Evolutionary conservation across 2,888 invertebrate species (phyloP).

Genomic region (Spatulosminthurus flaviceps): DNA sequence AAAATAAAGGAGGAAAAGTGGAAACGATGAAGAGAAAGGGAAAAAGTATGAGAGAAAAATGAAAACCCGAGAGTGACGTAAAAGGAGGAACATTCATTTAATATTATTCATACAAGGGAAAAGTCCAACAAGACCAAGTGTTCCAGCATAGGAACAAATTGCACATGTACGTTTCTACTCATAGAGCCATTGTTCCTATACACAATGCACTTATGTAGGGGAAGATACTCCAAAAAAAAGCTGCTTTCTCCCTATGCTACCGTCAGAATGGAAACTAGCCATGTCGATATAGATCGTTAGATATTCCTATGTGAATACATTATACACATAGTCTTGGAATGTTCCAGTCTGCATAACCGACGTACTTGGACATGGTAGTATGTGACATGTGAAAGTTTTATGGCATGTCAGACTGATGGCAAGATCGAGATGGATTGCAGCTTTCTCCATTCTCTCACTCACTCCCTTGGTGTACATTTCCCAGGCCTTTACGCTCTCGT

Average conservation of each 20-base stretch:
- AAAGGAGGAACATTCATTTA: neutral
- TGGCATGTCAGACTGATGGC: constrained; percentile 39
- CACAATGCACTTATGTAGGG: too few species aligned
- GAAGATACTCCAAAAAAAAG: too few species aligned
- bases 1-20: neutral
- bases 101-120: constrained; percentile 42
- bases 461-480: constrained; percentile 16
- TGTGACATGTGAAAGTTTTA: constrained; percentile 47
- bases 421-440: constrained; percentile 43
- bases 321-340: too few species aligned
- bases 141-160: constrained; percentile 31
- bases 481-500: constrained; percentile 5
- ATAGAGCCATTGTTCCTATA: too few species aligned
- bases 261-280: too few species aligned
- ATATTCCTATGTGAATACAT: too few species aligned
- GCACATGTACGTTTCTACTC: neutral
- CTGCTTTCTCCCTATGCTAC: too few species aligned
- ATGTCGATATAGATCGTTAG: too few species aligned
- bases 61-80: neutral
- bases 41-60: neutral
- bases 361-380: neutral
- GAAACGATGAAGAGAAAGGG: neutral
- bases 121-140: constrained; percentile 27
- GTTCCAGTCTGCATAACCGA: neutral
- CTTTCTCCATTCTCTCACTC: constrained; percentile 26